Evolutionary conservation across 2,797 vertebrate species (phyloP), one percentile per base, ranked within the genome.

Genomic region (Alosa sapidissima): DNA sequence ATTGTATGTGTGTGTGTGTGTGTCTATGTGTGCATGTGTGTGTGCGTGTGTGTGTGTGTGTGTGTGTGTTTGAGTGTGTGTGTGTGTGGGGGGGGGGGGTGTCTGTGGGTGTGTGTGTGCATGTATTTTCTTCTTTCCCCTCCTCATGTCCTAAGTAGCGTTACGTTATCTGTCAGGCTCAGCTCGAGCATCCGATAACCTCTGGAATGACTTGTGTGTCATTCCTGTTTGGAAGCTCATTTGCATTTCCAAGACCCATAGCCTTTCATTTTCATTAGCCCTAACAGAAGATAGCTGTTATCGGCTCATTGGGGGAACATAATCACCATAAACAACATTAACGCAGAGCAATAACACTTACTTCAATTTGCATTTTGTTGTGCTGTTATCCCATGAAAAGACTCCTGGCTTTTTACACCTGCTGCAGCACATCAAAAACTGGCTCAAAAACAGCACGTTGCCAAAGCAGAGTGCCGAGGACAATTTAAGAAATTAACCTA

Each of bases 271-370:
- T 86, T 86, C 84, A 91, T 92, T 92, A 78, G 89, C 88, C 88
- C 84, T 85, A 90, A 91, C 85, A 84, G 86, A 86, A 90, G 89
- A 92, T 91, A 91, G 84, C 86, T 83, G 84, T 90, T 92, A 92
- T 90, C 88, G 84, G 87, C 89, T 90, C 87, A 90, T 6, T 87
- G 86, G 92, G 88, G 90, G 87, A 87, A 90, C 88, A 86, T 89
- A 91, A 91, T 91, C 91, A 93, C 88, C 88, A 88, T 90, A 92
- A 93, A 93, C 88, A 91, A 87, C 87, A 88, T 91, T 90, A 88
- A 89, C 88, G 91, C 89, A 90, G 91, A 90, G 87, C 87, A 91
- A 87, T 87, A 91, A 92, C 90, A 88, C 75, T 84, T 91, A 89
- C 88, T 90, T 75, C 89, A 88, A 85, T 87, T 85, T 83, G 62